Evolutionary conservation across 2,888 invertebrate genomes (phyloP).

Genomic region (Tinea trinotella): DNA sequence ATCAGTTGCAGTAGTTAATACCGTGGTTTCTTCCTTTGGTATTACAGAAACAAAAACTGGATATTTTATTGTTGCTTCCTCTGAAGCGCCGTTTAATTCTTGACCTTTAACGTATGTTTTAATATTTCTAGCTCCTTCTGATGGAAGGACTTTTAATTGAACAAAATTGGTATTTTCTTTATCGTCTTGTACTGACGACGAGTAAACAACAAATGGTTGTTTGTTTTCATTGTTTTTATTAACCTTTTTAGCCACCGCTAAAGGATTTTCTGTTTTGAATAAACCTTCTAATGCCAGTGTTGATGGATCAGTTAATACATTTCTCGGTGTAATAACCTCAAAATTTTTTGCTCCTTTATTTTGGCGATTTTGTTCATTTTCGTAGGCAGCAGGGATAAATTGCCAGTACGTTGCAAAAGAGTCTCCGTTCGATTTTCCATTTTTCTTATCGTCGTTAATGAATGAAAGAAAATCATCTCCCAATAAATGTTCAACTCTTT

Average conservation of each 20-base stretch:
- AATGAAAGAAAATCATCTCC: constrained; percentile 52
- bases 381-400: constrained; percentile 64
- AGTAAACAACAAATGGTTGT: constrained; percentile 62
- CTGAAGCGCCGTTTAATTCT: constrained; percentile 48
- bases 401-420: constrained; percentile 45
- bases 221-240: constrained; percentile 31
- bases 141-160: constrained; percentile 43
- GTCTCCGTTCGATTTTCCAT: constrained; percentile 30
- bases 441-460: constrained; percentile 51
- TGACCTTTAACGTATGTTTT: constrained; percentile 55
- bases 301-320: constrained; percentile 68
- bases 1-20: constrained; percentile 26
- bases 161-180: constrained; percentile 45
- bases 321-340: constrained; percentile 53
- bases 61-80: constrained; percentile 37
- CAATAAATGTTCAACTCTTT: constrained; percentile 37
- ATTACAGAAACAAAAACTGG: constrained; percentile 42
- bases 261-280: constrained; percentile 71
- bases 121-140: constrained; percentile 45
- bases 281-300: constrained; percentile 78
- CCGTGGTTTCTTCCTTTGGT: constrained; percentile 28
- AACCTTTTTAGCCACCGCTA: constrained; percentile 35
- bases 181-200: constrained; percentile 45
- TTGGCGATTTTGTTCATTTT: constrained; percentile 44
- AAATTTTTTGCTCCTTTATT: constrained; percentile 41